Conservation (phyloP, 2,888 invertebrate species). For the Seira musarum region DNA sequence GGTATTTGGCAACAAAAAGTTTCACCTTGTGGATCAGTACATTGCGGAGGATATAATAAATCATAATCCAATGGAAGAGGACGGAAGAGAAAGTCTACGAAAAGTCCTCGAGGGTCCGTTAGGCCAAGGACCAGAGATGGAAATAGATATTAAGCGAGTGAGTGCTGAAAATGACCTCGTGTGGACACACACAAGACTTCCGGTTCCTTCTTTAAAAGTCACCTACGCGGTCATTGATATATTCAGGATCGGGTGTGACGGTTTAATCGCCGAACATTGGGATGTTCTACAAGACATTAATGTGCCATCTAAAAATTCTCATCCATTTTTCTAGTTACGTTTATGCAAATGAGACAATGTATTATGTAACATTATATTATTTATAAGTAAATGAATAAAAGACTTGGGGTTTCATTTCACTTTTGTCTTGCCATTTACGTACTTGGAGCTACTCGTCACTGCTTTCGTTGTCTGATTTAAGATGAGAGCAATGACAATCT, state of each 20-base stretch:
- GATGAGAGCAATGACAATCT: not conserved
- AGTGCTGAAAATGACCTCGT: conserved; percentile 53
- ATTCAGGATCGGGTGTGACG: conserved; percentile 54
- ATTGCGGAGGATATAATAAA: conserved; percentile 43
- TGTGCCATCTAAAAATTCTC: conserved; percentile 26
- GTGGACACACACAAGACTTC: conserved; percentile 36
- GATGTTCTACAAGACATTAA: conserved; percentile 55
- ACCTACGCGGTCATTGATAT: conserved; percentile 55
- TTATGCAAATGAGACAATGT: too few relatives aligned
- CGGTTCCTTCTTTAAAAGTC: conserved; percentile 17
- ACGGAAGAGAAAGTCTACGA: conserved; percentile 14
- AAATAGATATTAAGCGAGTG: conserved; percentile 43
- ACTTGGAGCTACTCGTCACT: too few relatives aligned
- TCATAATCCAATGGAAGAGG: conserved; percentile 43
- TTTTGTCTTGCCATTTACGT: too few relatives aligned
- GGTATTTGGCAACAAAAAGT: conserved; percentile 48
- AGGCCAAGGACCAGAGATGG: conserved; percentile 34
- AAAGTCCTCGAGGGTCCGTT: conserved; percentile 48
- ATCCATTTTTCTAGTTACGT: conserved; percentile 52
- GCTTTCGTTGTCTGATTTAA: too few relatives aligned
- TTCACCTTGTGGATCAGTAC: conserved; percentile 44
- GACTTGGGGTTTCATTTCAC: too few relatives aligned
- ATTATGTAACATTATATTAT: too few relatives aligned
- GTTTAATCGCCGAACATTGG: conserved; percentile 58
- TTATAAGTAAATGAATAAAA: too few relatives aligned